Conservation (phyloP, 2,797 vertebrate species). For the Danio jaintianensis region DNA sequence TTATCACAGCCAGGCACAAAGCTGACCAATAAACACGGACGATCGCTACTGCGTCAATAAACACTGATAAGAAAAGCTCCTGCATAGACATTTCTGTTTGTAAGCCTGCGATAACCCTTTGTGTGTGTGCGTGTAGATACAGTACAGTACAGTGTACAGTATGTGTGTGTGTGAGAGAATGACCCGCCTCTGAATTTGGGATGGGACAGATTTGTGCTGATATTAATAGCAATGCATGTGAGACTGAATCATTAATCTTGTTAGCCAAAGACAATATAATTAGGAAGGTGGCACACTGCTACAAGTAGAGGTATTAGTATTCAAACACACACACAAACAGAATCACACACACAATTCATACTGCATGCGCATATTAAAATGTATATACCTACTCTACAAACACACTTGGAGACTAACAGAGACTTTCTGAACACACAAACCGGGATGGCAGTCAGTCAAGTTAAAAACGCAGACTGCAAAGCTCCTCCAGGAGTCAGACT, state of each 20-base stretch:
- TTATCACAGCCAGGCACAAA: constrained; percentile 49
- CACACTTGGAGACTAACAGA: constrained; percentile 1
- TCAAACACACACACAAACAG: not conserved
- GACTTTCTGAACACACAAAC: not conserved
- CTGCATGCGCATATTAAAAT: not conserved
- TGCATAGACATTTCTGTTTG: constrained; percentile 39
- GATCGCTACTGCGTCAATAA: constrained; percentile 34
- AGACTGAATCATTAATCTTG: constrained; percentile 75
- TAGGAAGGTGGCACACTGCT: constrained; percentile 67
- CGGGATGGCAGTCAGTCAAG: not conserved
- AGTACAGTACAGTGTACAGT: not conserved
- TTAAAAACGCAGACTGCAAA: constrained; percentile 26
- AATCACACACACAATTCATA: no score
- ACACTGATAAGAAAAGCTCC: constrained; percentile 50
- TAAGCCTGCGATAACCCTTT: constrained; percentile 37
- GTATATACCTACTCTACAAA: not conserved
- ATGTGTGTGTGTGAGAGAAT: constrained; percentile 14
- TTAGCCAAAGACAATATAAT: constrained; percentile 72
- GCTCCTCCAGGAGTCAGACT: constrained; percentile 58
- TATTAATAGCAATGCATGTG: constrained; percentile 73
- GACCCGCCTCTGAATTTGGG: constrained; percentile 36
- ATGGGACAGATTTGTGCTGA: constrained; percentile 61
- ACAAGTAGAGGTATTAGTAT: constrained; percentile 49
- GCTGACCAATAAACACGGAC: constrained; percentile 65
- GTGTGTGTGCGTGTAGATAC: constrained; percentile 27